Conservation (phyloP, 1,140 invertebrate species). For the Heliconius melpomene region DNA sequence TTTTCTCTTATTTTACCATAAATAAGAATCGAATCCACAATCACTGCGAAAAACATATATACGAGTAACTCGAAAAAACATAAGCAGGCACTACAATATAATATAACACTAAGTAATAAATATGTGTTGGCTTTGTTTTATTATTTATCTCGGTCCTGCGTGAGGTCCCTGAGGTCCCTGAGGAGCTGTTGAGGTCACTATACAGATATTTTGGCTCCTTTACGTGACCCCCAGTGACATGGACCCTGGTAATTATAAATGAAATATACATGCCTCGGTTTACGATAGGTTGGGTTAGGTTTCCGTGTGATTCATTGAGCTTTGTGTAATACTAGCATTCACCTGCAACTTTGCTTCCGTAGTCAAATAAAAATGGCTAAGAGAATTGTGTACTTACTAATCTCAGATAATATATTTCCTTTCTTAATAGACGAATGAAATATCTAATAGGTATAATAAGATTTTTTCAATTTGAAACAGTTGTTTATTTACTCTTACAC, state of each 20-base stretch:
- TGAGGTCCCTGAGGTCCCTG: slow-evolving; percentile 38
- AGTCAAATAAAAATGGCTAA: too few species aligned
- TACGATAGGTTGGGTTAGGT: slow-evolving; percentile 16
- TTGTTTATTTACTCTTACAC: too few species aligned
- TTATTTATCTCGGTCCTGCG: slow-evolving; percentile 44
- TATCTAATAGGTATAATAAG: too few species aligned
- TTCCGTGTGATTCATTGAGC: slow-evolving; percentile 15
- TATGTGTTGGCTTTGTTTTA: slow-evolving; percentile 40
- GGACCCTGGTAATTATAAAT: slow-evolving; percentile 55
- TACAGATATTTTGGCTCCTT: slow-evolving; percentile 47
- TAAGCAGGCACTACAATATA: background rate
- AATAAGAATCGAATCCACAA: background rate
- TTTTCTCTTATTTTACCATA: too few species aligned
- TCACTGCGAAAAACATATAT: background rate
- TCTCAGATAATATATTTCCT: too few species aligned
- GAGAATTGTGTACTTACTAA: too few species aligned
- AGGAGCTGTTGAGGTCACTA: slow-evolving; percentile 47
- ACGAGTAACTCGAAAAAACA: background rate
- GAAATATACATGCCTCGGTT: slow-evolving; percentile 34
- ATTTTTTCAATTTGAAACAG: too few species aligned
- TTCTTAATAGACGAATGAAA: too few species aligned
- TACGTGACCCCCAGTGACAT: slow-evolving; percentile 43
- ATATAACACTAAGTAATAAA: slow-evolving; percentile 15
- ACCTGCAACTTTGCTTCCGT: too few species aligned
- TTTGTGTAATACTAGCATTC: background rate